These are phyloP conservation scores for Anas platyrhynchos DNA, from an alignment of 2,113 vertebrate species.

Conservation along the genomic window DNA sequence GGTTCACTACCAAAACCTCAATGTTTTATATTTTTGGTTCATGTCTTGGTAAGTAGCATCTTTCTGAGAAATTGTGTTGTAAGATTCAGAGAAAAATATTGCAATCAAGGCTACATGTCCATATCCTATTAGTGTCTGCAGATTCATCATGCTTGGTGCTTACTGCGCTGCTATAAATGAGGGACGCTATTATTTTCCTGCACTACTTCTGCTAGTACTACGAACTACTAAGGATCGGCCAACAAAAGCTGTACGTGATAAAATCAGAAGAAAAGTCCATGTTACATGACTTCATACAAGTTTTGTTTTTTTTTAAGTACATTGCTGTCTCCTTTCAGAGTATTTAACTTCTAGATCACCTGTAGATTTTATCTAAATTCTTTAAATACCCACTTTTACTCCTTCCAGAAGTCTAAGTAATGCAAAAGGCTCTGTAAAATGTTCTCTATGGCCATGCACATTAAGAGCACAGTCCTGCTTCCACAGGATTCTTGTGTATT, in stretches of 20 bases:
- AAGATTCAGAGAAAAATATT: not conserved
- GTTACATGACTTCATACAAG: not conserved
- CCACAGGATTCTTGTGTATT: not conserved
- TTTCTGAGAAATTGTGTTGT: not conserved
- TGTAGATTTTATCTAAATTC: not conserved
- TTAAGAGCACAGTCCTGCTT: not conserved
- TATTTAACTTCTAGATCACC: not conserved
- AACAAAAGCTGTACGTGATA: not conserved
- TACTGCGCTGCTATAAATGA: not conserved
- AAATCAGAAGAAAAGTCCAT: not conserved
- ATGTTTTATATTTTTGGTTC: not conserved
- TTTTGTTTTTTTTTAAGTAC: not conserved
- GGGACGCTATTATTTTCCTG: not conserved
- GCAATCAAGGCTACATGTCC: fast-evolving
- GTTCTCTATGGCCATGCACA: not conserved
- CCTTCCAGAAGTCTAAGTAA: not conserved
- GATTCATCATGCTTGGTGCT: not conserved
- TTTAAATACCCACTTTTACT: not conserved
- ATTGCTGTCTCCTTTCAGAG: not conserved
- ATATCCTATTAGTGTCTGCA: not conserved
- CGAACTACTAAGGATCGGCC: not conserved
- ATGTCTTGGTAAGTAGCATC: not conserved
- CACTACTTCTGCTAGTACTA: not conserved
- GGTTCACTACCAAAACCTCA: not conserved
- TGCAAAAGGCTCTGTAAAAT: not conserved